Percentiles rank a stretch among this genome's conserved stretches.
Evolutionary conservation across 2,113 vertebrate species (phyloP).

Genomic region (Balaeniceps rex): DNA sequence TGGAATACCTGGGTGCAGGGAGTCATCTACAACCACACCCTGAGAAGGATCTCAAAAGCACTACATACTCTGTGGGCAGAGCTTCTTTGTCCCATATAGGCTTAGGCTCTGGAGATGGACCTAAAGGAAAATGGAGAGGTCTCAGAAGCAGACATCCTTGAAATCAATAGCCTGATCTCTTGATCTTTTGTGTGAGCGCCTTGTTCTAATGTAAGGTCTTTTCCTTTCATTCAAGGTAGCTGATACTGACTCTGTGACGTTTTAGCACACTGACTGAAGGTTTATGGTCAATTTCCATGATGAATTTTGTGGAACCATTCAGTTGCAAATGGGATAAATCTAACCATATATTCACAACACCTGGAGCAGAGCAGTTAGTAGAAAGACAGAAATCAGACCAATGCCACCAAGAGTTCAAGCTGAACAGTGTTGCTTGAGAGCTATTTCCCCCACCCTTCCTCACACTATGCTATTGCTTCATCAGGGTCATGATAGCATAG

Average conservation of each 20-base stretch:
- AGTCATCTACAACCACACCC: background rate
- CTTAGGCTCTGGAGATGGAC: background rate
- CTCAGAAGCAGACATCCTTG: background rate
- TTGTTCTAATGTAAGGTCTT: background rate
- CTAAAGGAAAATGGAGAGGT: background rate
- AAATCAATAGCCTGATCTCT: background rate
- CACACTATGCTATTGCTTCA: background rate
- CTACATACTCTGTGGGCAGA: background rate
- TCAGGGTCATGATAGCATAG: background rate
- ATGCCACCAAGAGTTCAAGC: background rate
- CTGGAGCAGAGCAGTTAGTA: background rate
- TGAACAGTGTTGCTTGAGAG: background rate
- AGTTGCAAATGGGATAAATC: background rate
- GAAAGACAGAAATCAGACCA: background rate
- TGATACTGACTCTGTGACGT: background rate
- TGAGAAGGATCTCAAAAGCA: background rate
- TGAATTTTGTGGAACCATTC: background rate
- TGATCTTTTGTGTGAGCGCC: background rate
- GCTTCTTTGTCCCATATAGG: background rate
- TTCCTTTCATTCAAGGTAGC: background rate
- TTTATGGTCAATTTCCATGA: background rate
- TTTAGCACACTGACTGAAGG: background rate
- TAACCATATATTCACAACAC: background rate
- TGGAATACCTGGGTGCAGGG: background rate
- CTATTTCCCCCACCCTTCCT: background rate